These are phyloP conservation scores for Periphyllus acericola DNA, from an alignment of 2,888 invertebrate genomes.

Conservation along the genomic window DNA sequence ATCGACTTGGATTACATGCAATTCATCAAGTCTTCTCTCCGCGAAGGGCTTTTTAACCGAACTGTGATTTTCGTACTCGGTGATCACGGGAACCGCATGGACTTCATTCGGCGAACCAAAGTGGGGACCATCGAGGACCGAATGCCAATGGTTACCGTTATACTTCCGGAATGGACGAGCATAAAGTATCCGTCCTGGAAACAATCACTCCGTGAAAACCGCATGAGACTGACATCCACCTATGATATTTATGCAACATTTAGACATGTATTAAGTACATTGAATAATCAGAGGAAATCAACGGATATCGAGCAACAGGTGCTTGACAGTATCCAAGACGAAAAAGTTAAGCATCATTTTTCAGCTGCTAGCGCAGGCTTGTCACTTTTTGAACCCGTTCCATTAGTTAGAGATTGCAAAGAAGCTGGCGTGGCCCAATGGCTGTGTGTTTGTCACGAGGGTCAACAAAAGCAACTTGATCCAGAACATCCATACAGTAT, in stretches of 20 bases:
- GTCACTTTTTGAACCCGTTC: constrained; percentile 63
- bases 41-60: constrained; percentile 65
- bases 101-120: constrained; percentile 65
- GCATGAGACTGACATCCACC: constrained; percentile 64
- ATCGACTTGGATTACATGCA: constrained; percentile 65
- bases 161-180: constrained; percentile 64
- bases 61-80: constrained; percentile 65
- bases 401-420: constrained; percentile 63
- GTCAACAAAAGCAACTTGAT: constrained; percentile 49
- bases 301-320: constrained; percentile 11
- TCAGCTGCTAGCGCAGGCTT: constrained; percentile 57
- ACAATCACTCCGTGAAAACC: constrained; percentile 62
- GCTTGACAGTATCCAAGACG: constrained; percentile 35
- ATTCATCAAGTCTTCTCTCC: constrained; percentile 64
- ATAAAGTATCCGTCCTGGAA: constrained; percentile 63
- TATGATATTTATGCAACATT: constrained; percentile 65
- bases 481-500: constrained; percentile 47
- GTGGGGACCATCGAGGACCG: constrained; percentile 66
- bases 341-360: constrained; percentile 60
- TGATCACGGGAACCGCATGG: constrained; percentile 66
- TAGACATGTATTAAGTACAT: constrained; percentile 63
- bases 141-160: constrained; percentile 66
- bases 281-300: constrained; percentile 51
- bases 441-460: constrained; percentile 64
- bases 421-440: constrained; percentile 63